Evolutionary conservation across 2,797 vertebrate genomes (phyloP), one percentile per base, ranked within the genome.

Genomic region (Spinibarbus caldwelli): DNA sequence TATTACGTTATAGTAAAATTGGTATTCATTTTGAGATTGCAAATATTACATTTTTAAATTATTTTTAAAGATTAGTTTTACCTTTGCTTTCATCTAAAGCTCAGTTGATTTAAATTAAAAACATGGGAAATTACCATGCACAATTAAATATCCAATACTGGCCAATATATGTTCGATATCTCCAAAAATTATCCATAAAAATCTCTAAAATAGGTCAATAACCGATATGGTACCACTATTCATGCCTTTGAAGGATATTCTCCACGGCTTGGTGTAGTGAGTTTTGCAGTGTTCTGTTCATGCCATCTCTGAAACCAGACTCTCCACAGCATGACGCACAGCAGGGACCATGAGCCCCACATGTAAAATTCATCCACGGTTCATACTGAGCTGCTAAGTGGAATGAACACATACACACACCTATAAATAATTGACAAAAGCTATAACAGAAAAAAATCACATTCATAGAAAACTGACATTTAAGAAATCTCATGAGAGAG

Each of bases 341-440:
- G 54, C 49, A 49, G 54, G 79, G 86, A 83, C 76, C 67, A 71
- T 38, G 57, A 79, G 66, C 57, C 49, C n/a, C 31, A 2, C 70
- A 89, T 87, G 76, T 76, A 85, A 89, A 80, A 85, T 83, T 85
- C 45, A 89, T 87, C 64, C 38, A 36, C 52, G 17, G 21, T 57
- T 85, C 62, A 70, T 45, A 75, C 77, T 81, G 80, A 71, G 83
- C 45, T 23, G 67, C 54, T 47, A 78, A 71, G 31, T 52, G 83
- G 78, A 68, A 73, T 54, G 15, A 64, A 66, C 78, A 77, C 2
- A 64, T 43, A 49, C 45, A 59, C 21, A 72, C 54, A 73, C 47
- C 41, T 59, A 73, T 59, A 70, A 83, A 85, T 86, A 72, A 86
- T 73, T 78, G 38, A 78, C 29, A 38, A 80, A 78, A 78, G 75